Evolutionary conservation across 2,888 invertebrate species (phyloP).

Genomic region (Eudemis profundana): DNA sequence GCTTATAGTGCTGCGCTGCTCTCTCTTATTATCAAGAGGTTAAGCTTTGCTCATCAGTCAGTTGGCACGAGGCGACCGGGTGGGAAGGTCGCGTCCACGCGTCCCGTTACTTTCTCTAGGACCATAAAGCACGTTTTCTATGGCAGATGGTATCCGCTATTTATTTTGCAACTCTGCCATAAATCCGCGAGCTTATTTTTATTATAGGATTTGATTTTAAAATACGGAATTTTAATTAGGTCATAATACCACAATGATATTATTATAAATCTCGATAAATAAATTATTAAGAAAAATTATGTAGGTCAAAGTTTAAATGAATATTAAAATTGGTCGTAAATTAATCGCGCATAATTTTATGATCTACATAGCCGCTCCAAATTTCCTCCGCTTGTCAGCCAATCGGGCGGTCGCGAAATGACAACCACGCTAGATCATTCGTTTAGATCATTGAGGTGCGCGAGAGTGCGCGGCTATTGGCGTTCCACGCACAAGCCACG

Average conservation of each 20-base stretch:
- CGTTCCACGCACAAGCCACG: slow-evolving; percentile 75
- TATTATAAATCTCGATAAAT: slow-evolving; percentile 49
- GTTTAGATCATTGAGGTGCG: slow-evolving; percentile 74
- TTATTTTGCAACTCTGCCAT: too few relatives aligned
- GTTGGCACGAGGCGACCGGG: slow-evolving; percentile 77
- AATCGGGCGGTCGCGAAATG: slow-evolving; percentile 81
- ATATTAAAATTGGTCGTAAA: slow-evolving; percentile 50
- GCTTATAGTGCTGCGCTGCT: slow-evolving; percentile 65
- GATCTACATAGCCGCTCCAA: slow-evolving; percentile 42
- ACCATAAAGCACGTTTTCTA: slow-evolving; percentile 75
- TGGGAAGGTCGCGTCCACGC: slow-evolving; percentile 73
- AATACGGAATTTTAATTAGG: neutral
- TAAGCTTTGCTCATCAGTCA: slow-evolving; percentile 82
- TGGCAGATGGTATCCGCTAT: slow-evolving; percentile 58
- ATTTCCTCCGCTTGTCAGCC: slow-evolving; percentile 57
- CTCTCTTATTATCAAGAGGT: slow-evolving; percentile 83
- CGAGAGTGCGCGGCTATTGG: slow-evolving; percentile 77
- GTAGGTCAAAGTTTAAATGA: slow-evolving; percentile 64
- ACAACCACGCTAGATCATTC: slow-evolving; percentile 83
- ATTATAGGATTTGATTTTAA: neutral
- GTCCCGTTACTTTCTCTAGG: slow-evolving; percentile 78
- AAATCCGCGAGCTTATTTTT: too few relatives aligned
- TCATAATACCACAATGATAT: slow-evolving; percentile 45
- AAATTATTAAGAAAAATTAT: slow-evolving; percentile 46
- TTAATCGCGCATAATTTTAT: slow-evolving; percentile 59